Conservation (phyloP, 1,140 invertebrate genomes). For the Carposina sasakii region DNA sequence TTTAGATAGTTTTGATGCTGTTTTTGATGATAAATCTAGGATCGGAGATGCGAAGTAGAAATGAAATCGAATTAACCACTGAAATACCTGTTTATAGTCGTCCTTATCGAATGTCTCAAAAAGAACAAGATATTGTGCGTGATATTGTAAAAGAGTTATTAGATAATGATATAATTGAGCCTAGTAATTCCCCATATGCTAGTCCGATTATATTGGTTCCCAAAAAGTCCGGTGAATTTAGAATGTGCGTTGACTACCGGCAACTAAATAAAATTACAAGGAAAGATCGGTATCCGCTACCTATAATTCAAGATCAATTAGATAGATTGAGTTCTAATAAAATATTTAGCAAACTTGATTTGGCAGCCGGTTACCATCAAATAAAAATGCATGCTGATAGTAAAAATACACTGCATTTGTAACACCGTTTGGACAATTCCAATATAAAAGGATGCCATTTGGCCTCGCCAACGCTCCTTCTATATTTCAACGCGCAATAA, state of each 20-base stretch:
- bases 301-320: background rate
- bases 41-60: background rate
- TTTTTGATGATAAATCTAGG: background rate
- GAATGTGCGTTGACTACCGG: background rate
- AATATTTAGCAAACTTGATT: background rate
- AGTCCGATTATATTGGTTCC: background rate
- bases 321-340: background rate
- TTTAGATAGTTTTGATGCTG: background rate
- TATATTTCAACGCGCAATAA: background rate
- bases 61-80: background rate
- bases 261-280: background rate
- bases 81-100: background rate
- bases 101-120: background rate
- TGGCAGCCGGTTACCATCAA: too few relatives aligned
- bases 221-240: too few relatives aligned
- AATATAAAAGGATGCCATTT: background rate
- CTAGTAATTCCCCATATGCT: slow-evolving; percentile 1
- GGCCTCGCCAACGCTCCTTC: background rate
- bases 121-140: background rate
- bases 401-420: too few relatives aligned
- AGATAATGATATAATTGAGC: slow-evolving; percentile 5
- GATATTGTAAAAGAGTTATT: background rate
- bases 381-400: too few relatives aligned
- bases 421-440: too few relatives aligned
- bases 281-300: background rate